phyloP scores from a whole-genome alignment of 2,888 invertebrate species.

The Brachyptera putata region DNA sequence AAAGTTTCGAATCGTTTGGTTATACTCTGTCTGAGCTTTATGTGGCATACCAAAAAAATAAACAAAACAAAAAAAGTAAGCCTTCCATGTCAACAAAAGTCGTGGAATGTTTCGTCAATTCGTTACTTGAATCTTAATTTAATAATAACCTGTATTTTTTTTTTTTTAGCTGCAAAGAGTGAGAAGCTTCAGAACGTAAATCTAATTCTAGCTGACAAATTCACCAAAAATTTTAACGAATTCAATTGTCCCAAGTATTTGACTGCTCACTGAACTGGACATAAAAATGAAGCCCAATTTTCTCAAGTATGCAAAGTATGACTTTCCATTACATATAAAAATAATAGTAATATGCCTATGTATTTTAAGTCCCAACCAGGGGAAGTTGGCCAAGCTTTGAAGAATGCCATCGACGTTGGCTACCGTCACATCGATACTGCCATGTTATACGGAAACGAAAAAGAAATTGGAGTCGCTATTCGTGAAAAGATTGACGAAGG shows the following conservation, averaged over 20 bases:
- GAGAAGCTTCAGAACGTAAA: too few relatives aligned
- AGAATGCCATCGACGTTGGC: constrained; percentile 70
- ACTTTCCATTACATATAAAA: too few relatives aligned
- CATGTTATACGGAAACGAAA: constrained; percentile 67
- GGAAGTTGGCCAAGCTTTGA: constrained; percentile 63
- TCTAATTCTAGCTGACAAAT: too few relatives aligned
- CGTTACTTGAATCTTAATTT: too few relatives aligned
- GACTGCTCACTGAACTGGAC: neutral
- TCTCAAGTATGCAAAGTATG: neutral
- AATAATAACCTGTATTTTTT: too few relatives aligned
- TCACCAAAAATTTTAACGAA: neutral
- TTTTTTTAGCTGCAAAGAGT: too few relatives aligned
- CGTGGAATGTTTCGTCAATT: too few relatives aligned
- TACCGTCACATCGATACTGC: constrained; percentile 79
- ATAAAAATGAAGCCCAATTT: neutral
- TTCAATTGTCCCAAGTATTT: neutral
- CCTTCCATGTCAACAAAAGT: too few relatives aligned
- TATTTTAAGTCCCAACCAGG: constrained; percentile 58
- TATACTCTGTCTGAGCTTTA: too few relatives aligned
- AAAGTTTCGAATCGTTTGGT: too few relatives aligned
- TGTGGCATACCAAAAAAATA: too few relatives aligned
- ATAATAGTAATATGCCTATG: neutral
- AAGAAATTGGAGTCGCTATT: constrained; percentile 68
- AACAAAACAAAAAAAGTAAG: too few relatives aligned
- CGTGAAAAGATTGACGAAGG: constrained; percentile 61